Evolutionary conservation across 2,113 vertebrate species (phyloP).

Genomic region (Oryzias javanicus): DNA sequence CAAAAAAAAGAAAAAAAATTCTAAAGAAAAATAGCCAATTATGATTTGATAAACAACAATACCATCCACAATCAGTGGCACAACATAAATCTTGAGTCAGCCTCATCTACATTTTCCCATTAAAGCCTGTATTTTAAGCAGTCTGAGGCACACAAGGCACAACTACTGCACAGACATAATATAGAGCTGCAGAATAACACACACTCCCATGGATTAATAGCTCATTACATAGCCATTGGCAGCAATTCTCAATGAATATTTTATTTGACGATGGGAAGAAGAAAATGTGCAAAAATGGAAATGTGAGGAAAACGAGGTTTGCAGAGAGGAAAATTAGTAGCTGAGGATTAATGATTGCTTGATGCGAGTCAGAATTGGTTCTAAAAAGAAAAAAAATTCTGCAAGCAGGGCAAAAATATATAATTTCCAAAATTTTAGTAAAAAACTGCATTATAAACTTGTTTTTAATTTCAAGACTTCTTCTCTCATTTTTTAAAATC

Average conservation of each 20-base stretch:
- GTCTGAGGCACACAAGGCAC: background rate
- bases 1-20: too few species aligned
- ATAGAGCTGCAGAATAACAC: conserved; percentile 61
- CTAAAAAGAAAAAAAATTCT: background rate
- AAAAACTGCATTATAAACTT: too few species aligned
- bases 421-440: too few species aligned
- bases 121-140: conserved; percentile 34
- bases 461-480: too few species aligned
- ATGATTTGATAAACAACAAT: background rate
- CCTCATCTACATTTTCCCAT: conserved; percentile 42
- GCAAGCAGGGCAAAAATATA: too few species aligned
- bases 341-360: conserved; percentile 10
- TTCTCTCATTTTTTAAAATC: too few species aligned
- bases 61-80: background rate
- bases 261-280: background rate
- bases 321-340: background rate
- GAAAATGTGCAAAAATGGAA: conserved; percentile 18
- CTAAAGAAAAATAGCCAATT: background rate
- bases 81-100: conserved; percentile 34
- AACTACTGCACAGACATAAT: conserved; percentile 43
- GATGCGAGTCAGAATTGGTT: background rate
- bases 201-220: conserved; percentile 56
- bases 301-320: background rate
- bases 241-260: conserved; percentile 46
- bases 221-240: conserved; percentile 55